These are phyloP conservation scores for Mustela lutreola DNA, from an alignment of 2,113 vertebrate genomes.

Conservation along the genomic window DNA sequence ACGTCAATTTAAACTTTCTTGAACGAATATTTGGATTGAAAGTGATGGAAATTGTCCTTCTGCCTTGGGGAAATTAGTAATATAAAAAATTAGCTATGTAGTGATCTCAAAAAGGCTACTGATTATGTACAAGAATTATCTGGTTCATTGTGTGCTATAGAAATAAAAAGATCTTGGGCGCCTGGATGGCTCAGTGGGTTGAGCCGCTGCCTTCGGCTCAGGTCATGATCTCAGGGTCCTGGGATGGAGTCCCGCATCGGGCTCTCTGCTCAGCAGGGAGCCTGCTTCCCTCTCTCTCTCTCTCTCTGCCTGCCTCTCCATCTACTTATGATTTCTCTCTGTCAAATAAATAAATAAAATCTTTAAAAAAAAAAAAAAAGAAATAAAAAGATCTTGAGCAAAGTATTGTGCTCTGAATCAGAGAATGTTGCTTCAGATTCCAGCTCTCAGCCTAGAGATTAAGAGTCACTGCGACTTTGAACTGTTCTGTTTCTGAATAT, in stretches of 20 bases:
- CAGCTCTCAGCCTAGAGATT: not conserved
- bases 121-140: not conserved
- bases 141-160: not conserved
- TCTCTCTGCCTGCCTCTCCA: too few relatives aligned
- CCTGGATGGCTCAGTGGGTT: too few relatives aligned
- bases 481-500: not conserved
- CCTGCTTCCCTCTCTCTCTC: too few relatives aligned
- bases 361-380: not conserved
- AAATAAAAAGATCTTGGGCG: not conserved
- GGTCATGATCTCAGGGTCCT: too few relatives aligned
- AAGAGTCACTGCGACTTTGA: not conserved
- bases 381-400: not conserved
- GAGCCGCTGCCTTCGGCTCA: too few relatives aligned
- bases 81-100: not conserved
- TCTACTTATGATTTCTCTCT: too few relatives aligned
- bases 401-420: not conserved
- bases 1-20: slow-evolving; percentile 51
- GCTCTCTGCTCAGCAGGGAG: too few relatives aligned
- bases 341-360: too few relatives aligned
- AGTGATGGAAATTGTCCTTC: not conserved
- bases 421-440: not conserved
- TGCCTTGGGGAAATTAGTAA: not conserved
- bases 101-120: not conserved
- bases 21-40: not conserved
- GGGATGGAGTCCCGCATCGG: too few relatives aligned